Evolutionary conservation across 2,113 vertebrate genomes (phyloP).

Genomic region (Illadopsis cleaveri): DNA sequence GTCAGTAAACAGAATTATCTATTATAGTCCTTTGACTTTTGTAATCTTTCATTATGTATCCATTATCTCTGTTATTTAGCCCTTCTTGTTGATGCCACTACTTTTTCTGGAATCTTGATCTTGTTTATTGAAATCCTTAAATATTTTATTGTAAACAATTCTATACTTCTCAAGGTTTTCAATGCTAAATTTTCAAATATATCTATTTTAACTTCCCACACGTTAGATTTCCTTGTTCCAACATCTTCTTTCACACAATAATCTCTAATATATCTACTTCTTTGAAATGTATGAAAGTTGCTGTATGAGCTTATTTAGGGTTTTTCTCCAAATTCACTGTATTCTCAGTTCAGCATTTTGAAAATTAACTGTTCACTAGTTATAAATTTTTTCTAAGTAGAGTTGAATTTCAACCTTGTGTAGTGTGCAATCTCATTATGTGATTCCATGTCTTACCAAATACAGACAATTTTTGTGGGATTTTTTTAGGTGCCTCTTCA

Average conservation of each 20-base stretch:
- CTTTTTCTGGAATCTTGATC: neutral
- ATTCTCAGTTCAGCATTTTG: neutral
- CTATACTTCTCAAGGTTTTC: neutral
- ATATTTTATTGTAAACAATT: neutral
- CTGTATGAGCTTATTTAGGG: neutral
- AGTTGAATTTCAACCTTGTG: neutral
- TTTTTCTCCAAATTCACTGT: neutral
- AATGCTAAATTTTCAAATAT: neutral
- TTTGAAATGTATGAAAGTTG: neutral
- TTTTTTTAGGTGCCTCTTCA: neutral
- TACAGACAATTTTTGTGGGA: neutral
- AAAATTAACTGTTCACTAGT: neutral
- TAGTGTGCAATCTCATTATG: neutral
- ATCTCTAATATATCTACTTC: neutral
- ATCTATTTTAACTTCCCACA: neutral
- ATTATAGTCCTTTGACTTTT: neutral
- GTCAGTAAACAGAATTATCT: neutral
- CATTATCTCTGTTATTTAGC: neutral
- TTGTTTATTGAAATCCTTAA: neutral
- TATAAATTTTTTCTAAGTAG: neutral
- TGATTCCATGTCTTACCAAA: neutral
- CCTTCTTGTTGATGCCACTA: neutral
- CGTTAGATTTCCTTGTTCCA: neutral
- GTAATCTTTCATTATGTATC: neutral
- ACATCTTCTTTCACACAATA: neutral